Base-by-base conservation (phyloP, 92 coral and sea anemone genomes). In the Blastomussa wellsi region DNA sequence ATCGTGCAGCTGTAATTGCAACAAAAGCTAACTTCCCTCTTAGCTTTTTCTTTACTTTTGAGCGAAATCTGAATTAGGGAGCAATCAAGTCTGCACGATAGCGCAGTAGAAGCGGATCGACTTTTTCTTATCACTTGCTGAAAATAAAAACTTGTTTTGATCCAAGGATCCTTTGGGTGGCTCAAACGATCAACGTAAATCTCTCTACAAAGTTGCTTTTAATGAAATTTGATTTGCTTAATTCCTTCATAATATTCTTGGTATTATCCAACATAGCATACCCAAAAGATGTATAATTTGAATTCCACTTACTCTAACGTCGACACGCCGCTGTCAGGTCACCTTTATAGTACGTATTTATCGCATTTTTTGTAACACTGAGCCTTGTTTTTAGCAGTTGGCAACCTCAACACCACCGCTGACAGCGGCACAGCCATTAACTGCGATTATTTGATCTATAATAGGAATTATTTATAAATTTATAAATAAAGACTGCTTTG, bases 151-250 rank as follows among this genome's bases (percentile, higher is more conserved):
- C 51, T 51, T 80, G 49, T 20, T 82, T 36, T 48, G 38, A 48
- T 52, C 37, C 60, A 16, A 35, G 36, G 15, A 67, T 73, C 52
- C 70, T 5, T 35, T 20, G 59, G 55, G 19, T 14, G 57, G 79
- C 72, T 57, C 72, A 29, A 53, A 51, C 51, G 79, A 83, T 55
- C 79, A 83, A 26, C 71, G 80, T 35, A 83, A 83, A 83, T 83
- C 86, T 83, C 86, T 72, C 32, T 72, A 29, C 73, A 83, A 83
- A 72, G 79, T 73, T 60, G 24, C 41, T 55, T 53, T 67, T n/a
- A 59, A 82, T 72, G 48, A 72, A 55, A 55, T 35, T 57, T 37
- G 51, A 69, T 33, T 74, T 37, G 11, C 39, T 20, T 44, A 81
- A 81, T 81, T 49, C 67, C 77, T 41, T 65, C 36, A 36, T 82